Base-by-base conservation (phyloP, 1,140 invertebrate genomes). In the Brachionus angularis region DNA sequence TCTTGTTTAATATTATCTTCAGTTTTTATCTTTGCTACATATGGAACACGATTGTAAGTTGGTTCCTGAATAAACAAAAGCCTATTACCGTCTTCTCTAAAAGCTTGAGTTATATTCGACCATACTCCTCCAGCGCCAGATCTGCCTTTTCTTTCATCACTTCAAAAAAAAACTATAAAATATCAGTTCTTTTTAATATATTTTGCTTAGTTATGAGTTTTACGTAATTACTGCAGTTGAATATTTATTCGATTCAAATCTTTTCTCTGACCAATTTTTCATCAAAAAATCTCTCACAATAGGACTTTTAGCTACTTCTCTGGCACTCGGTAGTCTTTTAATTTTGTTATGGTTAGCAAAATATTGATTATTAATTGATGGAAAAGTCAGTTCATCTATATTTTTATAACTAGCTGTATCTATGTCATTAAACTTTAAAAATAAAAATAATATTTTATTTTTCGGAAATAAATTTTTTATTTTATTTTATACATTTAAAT, bases 61-160 rank as follows among this genome's bases (percentile, higher is more conserved):
- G 62, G 47, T 3, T 42, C 62, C 12, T 67, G 39, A 10, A 67
- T 33, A 18, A 67, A 67, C 23, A 67, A 31, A 12, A 67, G 12
- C 18, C 62, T 31, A 34, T 67, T 46, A 12, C 62, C 62, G 7
- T 67, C 44, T 47, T 67, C 62, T 29, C 47, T n/a, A 50, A 67
- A 67, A 18, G 62, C 42, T n/a, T 67, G 42, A 34, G 62, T 67
- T 67, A 67, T 67, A 7, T 67, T 14, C 18, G 62, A 33, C 62
- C 62, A 67, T 0, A 31, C 47, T 16, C 62, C 62, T 12, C 62
- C 47, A 5, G 42, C 62, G 16, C 62, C 62, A 1, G 62, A 67
- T 23, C 62, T 18, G 12, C 62, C 62, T 46, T 67, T 67, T 34
- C 62, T 47, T n/a, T n/a, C 36, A 1, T 50, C 62, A 12, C 47